Percentiles rank a stretch among this genome's conserved stretches.
phyloP scores from a whole-genome alignment of 2,888 invertebrate genomes.

The Furcula furcula region DNA sequence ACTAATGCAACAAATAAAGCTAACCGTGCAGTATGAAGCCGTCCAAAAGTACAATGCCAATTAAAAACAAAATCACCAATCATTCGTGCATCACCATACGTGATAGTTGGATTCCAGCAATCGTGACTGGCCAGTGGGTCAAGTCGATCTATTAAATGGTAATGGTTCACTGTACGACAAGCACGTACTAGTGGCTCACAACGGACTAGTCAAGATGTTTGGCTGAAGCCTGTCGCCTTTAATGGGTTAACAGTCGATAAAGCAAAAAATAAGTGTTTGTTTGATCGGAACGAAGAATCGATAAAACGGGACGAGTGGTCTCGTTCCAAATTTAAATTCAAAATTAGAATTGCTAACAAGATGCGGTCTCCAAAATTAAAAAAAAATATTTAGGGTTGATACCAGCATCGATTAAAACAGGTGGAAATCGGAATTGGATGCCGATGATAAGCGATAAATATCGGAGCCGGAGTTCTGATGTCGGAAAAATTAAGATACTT shows the following conservation, averaged over 20 bases:
- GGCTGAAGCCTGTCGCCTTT: constrained; percentile 28
- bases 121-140: constrained; percentile 71
- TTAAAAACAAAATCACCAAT: constrained; percentile 20
- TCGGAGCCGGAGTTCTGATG: too few relatives aligned
- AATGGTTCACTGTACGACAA: constrained; percentile 45
- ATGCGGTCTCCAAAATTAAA: too few relatives aligned
- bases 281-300: too few relatives aligned
- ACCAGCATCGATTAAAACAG: too few relatives aligned
- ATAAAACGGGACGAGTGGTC: too few relatives aligned
- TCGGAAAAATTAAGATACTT: too few relatives aligned
- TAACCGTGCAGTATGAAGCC: background rate
- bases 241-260: constrained; percentile 17
- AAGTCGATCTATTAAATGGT: constrained; percentile 59
- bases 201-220: constrained; percentile 26
- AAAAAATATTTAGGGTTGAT: too few relatives aligned
- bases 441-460: too few relatives aligned
- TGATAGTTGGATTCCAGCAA: constrained; percentile 22
- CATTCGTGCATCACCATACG: constrained; percentile 31
- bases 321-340: too few relatives aligned
- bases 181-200: constrained; percentile 36
- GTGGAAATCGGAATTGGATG: too few relatives aligned
- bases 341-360: too few relatives aligned
- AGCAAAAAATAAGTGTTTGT: background rate
- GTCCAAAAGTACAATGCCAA: constrained; percentile 7
- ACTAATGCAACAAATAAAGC: too few relatives aligned